Conservation (phyloP, 2,113 vertebrate genomes). For the Coracopsis vasa region DNA sequence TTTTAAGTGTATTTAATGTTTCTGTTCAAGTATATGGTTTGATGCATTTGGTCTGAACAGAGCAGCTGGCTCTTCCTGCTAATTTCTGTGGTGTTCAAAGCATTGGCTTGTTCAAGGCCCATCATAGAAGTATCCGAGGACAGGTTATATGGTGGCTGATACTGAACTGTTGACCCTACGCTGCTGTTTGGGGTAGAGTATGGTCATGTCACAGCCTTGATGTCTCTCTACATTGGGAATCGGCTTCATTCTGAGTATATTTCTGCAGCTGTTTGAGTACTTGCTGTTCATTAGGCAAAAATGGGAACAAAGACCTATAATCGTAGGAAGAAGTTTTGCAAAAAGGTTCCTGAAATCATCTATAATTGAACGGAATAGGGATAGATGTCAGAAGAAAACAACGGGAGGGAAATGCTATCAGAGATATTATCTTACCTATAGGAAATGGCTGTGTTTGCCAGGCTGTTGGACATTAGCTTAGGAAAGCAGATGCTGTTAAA, state of each 20-base stretch:
- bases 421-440: background rate
- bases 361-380: background rate
- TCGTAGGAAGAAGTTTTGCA: background rate
- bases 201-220: background rate
- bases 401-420: background rate
- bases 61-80: background rate
- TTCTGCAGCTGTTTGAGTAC: background rate
- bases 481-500: background rate
- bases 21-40: background rate
- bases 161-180: background rate
- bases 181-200: fast-evolving
- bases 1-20: background rate
- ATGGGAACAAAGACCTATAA: no score
- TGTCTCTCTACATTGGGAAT: background rate
- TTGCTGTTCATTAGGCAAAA: background rate
- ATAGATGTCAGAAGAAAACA: background rate
- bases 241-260: background rate
- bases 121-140: fast-evolving
- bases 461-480: background rate
- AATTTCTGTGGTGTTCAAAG: background rate
- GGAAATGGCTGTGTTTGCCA: background rate
- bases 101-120: background rate
- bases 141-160: background rate
- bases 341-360: background rate
- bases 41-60: background rate